These are phyloP conservation scores for Oscheius sp. DNA, from an alignment of 2,888 invertebrate species.

Conservation along the genomic window DNA sequence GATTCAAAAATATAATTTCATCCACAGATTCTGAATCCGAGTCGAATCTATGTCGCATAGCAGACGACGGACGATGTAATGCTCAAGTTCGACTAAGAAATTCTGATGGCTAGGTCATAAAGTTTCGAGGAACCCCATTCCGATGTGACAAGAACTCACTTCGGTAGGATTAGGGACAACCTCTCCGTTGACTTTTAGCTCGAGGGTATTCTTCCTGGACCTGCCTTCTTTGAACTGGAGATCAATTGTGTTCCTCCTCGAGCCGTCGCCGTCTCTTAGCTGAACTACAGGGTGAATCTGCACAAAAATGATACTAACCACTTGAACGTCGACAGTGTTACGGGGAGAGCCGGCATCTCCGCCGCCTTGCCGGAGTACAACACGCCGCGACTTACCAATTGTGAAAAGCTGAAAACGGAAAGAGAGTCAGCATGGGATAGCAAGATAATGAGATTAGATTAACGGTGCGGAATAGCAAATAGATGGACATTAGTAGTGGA, in stretches of 20 bases:
- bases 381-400: slow-evolving; percentile 41
- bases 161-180: slow-evolving; percentile 39
- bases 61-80: neutral
- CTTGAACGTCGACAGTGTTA: slow-evolving; percentile 54
- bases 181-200: slow-evolving; percentile 59
- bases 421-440: neutral
- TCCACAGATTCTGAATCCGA: slow-evolving; percentile 37
- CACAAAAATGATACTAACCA: neutral
- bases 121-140: no score
- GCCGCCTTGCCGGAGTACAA: slow-evolving; percentile 52
- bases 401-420: slow-evolving; percentile 25
- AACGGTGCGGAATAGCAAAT: neutral
- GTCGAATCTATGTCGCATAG: slow-evolving; percentile 39
- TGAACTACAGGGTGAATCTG: slow-evolving; percentile 10
- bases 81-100: no score
- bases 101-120: no score
- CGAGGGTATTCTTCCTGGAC: slow-evolving; percentile 54
- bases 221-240: slow-evolving; percentile 52
- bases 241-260: slow-evolving; percentile 52
- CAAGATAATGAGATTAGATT: neutral
- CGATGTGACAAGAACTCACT: neutral
- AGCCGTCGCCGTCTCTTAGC: slow-evolving; percentile 52
- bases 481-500: neutral
- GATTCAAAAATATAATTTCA: slow-evolving; percentile 15
- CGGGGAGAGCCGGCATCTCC: slow-evolving; percentile 43